Conservation (phyloP, 2,113 vertebrate species). For the Zapornia atra region DNA sequence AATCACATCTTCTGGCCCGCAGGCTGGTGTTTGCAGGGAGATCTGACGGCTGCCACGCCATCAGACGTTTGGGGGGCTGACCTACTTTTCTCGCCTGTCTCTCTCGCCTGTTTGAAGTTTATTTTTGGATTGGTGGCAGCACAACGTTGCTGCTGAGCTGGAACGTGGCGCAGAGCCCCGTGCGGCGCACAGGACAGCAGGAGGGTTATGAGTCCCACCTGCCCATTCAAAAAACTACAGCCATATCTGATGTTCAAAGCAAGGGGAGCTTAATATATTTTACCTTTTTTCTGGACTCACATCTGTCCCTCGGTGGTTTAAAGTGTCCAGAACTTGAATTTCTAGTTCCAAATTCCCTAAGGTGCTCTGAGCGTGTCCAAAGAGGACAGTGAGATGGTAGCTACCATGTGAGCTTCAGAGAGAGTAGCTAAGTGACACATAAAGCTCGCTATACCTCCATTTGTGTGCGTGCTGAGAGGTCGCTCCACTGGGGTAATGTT, state of each 20-base stretch:
- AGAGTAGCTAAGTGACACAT: background rate
- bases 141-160: background rate
- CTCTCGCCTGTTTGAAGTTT: slow-evolving; percentile 27
- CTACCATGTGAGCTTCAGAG: background rate
- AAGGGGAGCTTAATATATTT: background rate
- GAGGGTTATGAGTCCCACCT: background rate
- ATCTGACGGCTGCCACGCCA: slow-evolving; percentile 44
- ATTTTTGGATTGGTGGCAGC: slow-evolving; percentile 19
- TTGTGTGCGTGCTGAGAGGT: rapidly evolving
- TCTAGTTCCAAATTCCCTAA: background rate
- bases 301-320: background rate
- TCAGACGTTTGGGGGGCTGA: slow-evolving; percentile 25
- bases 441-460: background rate
- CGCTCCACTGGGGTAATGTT: background rate
- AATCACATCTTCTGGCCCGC: slow-evolving; percentile 34
- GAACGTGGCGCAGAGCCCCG: background rate
- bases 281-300: background rate
- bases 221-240: background rate
- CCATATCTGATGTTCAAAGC: background rate
- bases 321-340: background rate
- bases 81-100: slow-evolving; percentile 41
- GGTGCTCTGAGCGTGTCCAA: background rate
- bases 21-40: background rate
- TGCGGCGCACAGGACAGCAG: background rate
- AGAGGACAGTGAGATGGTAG: background rate